Evolutionary conservation across 2,888 invertebrate species (phyloP).

Genomic region (Cecidostiba fungosa): DNA sequence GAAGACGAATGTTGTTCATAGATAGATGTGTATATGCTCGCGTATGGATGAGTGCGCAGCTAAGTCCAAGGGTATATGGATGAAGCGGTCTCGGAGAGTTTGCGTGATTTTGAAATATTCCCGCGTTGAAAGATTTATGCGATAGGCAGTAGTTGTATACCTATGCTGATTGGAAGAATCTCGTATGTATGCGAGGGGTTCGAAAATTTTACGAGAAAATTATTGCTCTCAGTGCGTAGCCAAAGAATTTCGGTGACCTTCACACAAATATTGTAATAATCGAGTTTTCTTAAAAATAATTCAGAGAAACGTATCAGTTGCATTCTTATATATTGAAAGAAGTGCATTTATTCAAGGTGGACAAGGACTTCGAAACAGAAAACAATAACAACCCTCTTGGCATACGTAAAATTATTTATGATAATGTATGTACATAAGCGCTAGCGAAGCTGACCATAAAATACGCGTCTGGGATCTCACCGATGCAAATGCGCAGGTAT

Average conservation of each 20-base stretch:
- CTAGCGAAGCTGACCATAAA: constrained; percentile 24
- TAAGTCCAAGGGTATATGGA: not conserved
- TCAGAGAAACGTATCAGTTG: not conserved
- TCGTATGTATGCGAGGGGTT: not conserved
- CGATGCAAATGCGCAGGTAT: not conserved
- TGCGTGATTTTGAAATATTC: constrained; percentile 3
- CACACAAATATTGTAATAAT: no score
- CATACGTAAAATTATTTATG: not conserved
- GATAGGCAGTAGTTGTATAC: not conserved
- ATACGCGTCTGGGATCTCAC: constrained; percentile 27
- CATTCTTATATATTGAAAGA: not conserved
- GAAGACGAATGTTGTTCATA: not conserved
- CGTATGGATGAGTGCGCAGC: not conserved
- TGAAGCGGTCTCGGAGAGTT: not conserved
- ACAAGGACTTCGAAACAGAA: not conserved
- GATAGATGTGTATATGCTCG: not conserved
- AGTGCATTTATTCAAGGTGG: not conserved
- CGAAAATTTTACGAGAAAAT: not conserved
- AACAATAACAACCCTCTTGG: constrained; percentile 6
- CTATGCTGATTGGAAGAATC: not conserved
- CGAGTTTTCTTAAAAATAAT: no score
- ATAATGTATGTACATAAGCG: constrained; percentile 16
- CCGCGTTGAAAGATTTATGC: constrained; percentile 2
- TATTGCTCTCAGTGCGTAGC: not conserved
- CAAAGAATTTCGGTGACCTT: not conserved